phyloP scores from a whole-genome alignment of 2,888 invertebrate species.

The Helicoverpa assulta region DNA sequence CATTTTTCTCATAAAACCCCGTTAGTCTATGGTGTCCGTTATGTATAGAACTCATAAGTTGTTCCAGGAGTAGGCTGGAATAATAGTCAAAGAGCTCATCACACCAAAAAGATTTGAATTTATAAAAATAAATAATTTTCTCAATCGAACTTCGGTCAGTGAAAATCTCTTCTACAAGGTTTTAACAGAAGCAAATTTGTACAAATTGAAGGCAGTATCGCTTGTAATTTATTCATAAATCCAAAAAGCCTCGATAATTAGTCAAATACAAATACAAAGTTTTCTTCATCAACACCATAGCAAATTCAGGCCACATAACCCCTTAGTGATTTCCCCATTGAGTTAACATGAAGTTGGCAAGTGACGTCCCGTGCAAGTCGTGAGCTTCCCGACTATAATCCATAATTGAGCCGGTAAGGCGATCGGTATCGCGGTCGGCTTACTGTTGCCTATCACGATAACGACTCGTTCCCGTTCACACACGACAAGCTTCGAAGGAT shows the following conservation, averaged over 20 bases:
- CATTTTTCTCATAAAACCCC: slow-evolving; percentile 50
- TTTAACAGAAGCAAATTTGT: no score
- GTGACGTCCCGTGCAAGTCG: slow-evolving; percentile 2
- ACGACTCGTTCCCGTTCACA: slow-evolving; percentile 27
- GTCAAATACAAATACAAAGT: not conserved
- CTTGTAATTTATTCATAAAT: no score
- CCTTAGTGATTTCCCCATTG: not conserved
- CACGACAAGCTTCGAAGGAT: slow-evolving; percentile 13
- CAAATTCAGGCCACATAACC: not conserved
- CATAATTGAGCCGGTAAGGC: slow-evolving; percentile 50
- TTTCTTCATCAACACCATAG: not conserved
- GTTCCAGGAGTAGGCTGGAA: slow-evolving; percentile 43
- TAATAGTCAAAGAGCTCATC: slow-evolving; percentile 30
- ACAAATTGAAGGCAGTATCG: no score
- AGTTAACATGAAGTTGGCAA: not conserved
- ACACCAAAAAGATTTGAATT: no score
- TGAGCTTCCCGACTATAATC: slow-evolving; percentile 51
- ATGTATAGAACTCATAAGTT: slow-evolving; percentile 55
- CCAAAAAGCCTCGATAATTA: not conserved
- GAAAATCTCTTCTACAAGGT: no score
- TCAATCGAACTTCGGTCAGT: no score
- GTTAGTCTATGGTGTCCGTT: slow-evolving; percentile 52
- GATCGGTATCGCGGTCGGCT: slow-evolving; percentile 55
- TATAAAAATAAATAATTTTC: no score
- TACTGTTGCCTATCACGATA: slow-evolving; percentile 58